Base-by-base conservation (phyloP, 2,113 vertebrate genomes). In the Ochotona curzoniae region DNA sequence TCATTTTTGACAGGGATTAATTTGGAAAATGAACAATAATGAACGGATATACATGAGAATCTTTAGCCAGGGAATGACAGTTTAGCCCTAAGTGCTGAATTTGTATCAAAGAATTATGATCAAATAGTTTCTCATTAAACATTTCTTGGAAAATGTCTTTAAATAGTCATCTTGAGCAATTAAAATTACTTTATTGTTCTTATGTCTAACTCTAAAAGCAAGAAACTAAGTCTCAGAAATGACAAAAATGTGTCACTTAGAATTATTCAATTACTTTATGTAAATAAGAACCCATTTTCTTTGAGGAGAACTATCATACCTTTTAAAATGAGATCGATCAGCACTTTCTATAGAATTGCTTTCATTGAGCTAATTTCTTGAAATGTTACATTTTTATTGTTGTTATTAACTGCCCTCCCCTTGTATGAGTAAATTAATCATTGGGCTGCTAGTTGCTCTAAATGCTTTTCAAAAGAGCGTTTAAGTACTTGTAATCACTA, bases 81-180 rank as follows among this genome's bases (percentile, higher is more conserved):
- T 90, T 96, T 95, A 93, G 78, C 95, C 35, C n/a, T 93, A 91
- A 80, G 82, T 95, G 54, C 38, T 95, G 70, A 95, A 79, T 94
- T 97, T 90, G 69, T 95, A 81, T 87, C 32, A 89, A 74, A 94
- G 70, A 95, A 80, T 94, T 95, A 71, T 93, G 91, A 95, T 96
- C 83, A 96, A 93, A 93, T 96, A 93, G 96, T 97, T 96, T 94
- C 91, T 97, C 70, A 94, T 95, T 94, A 94, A 88, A 82, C 67
- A 94, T 95, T 96, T 95, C 61, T 51, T 73, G 73, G 28, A 49
- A 83, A 93, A 75, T 51, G 64, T 81, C 69, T 92, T 93, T 89
- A 87, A 96, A 91, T 15, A 57, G 60, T 94, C 67, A 11, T 75
- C 63, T 91, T 28, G 73, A 94, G 26, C 70, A 74, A 87, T 95